Conservation (phyloP, 2,113 vertebrate genomes). For the Microcebus jonahi region DNA sequence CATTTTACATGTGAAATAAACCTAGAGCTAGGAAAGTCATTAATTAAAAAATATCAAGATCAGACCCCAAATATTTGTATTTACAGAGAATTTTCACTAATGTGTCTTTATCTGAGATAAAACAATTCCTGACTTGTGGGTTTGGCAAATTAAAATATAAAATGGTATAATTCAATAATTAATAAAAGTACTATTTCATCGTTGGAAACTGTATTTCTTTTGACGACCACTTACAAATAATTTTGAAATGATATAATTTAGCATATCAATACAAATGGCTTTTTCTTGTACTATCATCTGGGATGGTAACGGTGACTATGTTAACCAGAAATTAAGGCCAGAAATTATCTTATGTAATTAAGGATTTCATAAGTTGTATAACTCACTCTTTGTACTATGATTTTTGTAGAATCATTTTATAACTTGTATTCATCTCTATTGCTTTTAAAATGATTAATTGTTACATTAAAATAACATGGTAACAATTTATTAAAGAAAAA, state of each 20-base stretch:
- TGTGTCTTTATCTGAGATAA: background rate
- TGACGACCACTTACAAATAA: background rate
- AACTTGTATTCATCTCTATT: background rate
- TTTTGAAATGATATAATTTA: background rate
- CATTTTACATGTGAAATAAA: conserved; percentile 14
- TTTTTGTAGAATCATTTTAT: background rate
- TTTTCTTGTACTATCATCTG: background rate
- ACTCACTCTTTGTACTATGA: background rate
- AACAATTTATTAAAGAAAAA: background rate
- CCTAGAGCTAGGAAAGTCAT: background rate
- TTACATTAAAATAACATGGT: background rate
- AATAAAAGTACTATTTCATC: background rate
- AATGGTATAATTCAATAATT: background rate
- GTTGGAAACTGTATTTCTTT: background rate
- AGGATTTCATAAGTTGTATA: background rate
- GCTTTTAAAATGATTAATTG: background rate
- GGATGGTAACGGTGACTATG: background rate
- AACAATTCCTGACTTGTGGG: background rate
- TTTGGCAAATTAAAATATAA: background rate
- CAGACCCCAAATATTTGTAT: background rate
- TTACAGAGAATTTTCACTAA: background rate
- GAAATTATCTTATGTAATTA: background rate
- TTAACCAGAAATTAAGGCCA: background rate
- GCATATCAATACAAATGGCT: background rate
- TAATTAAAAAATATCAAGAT: background rate